phyloP scores from a whole-genome alignment of 2,797 vertebrate species.

The Rhabdophis nuchalis region DNA sequence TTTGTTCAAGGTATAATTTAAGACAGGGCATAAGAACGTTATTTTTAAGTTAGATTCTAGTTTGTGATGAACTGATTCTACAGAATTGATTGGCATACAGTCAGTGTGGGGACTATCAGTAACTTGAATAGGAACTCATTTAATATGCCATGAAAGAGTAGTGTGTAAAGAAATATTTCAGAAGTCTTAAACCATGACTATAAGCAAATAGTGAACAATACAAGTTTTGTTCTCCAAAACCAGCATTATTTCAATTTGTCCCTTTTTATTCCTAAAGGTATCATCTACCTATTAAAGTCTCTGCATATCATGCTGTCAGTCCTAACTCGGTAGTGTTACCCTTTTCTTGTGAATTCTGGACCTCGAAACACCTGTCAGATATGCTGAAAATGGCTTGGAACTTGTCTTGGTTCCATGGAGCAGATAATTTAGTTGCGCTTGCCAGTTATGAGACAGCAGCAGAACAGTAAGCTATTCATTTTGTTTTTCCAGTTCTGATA shows the following conservation, averaged over 20 bases:
- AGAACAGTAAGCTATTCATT: slow-evolving; percentile 72
- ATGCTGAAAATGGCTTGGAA: slow-evolving; percentile 90
- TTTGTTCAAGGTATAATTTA: background rate
- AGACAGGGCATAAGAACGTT: background rate
- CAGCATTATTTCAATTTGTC: background rate
- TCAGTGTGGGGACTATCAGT: background rate
- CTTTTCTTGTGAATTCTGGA: slow-evolving; percentile 77
- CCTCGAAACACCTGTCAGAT: slow-evolving; percentile 74
- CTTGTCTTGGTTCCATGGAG: slow-evolving; percentile 84
- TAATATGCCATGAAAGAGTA: background rate
- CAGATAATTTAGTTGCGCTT: slow-evolving; percentile 73
- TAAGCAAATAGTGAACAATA: background rate
- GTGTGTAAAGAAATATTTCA: background rate
- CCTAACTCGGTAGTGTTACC: slow-evolving; percentile 82
- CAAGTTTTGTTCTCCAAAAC: background rate
- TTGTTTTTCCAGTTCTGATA: background rate
- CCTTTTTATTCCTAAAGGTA: slow-evolving; percentile 64
- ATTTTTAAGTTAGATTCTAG: background rate
- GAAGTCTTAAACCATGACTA: background rate
- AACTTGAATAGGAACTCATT: background rate
- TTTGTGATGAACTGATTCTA: background rate
- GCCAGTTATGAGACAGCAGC: slow-evolving; percentile 45
- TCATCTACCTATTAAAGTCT: slow-evolving; percentile 80
- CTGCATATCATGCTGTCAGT: slow-evolving; percentile 87
- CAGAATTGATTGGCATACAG: background rate